These are phyloP conservation scores for Agapetus fuscipes DNA, from an alignment of 2,888 invertebrate species.

Conservation along the genomic window DNA sequence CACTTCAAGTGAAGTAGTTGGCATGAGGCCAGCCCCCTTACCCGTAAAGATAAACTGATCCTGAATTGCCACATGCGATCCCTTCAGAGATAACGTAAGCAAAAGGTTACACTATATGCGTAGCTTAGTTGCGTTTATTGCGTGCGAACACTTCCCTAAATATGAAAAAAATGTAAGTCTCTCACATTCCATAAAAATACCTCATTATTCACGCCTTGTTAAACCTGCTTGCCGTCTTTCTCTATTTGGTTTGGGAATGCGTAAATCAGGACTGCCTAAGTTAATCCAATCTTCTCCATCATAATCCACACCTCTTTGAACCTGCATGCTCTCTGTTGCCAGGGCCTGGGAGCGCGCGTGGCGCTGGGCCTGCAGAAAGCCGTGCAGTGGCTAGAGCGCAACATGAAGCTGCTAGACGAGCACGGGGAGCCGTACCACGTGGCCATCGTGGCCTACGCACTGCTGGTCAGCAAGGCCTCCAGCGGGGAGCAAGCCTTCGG, in stretches of 20 bases:
- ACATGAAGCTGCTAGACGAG: constrained; percentile 64
- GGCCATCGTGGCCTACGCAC: constrained; percentile 82
- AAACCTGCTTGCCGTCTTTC: neutral
- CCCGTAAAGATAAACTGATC: too few species aligned
- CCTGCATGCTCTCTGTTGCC: constrained; percentile 14
- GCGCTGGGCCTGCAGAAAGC: constrained; percentile 67
- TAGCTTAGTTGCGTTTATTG: too few species aligned
- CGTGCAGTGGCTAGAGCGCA: constrained; percentile 70
- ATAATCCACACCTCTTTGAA: too few species aligned
- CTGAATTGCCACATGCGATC: too few species aligned
- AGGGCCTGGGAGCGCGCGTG: constrained; percentile 66
- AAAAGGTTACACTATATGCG: too few species aligned
- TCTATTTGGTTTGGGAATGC: neutral
- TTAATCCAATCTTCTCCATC: too few species aligned
- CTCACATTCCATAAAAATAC: neutral
- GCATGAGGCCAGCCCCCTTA: too few species aligned
- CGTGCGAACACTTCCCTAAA: too few species aligned
- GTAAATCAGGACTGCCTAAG: too few species aligned
- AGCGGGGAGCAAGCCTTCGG: constrained; percentile 74
- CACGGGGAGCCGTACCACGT: constrained; percentile 73
- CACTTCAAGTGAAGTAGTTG: too few species aligned
- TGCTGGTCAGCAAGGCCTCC: constrained; percentile 76
- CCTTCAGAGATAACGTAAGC: too few species aligned
- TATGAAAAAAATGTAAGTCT: too few species aligned
- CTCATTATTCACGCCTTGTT: neutral